phyloP scores from a whole-genome alignment of 2,888 invertebrate genomes.

The Apantesis nais region DNA sequence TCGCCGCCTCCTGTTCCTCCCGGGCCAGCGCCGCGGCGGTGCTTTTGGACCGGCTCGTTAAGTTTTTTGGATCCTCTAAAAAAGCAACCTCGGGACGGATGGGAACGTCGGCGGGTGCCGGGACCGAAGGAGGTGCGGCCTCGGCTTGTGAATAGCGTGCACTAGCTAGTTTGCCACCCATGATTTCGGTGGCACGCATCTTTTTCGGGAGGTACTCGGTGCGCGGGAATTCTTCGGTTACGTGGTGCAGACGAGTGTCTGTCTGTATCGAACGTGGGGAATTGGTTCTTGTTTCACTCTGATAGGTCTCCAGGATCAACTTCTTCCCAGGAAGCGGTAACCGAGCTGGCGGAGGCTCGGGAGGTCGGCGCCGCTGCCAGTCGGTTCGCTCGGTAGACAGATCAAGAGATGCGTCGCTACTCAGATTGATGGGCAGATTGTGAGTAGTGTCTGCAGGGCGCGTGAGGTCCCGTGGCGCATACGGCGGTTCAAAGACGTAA shows the following conservation, averaged over 20 bases:
- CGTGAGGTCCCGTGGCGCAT: conserved; percentile 68
- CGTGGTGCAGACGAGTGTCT: conserved; percentile 45
- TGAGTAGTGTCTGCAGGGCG: conserved; percentile 65
- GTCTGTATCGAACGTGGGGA: conserved; percentile 59
- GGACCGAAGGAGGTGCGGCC: conserved; percentile 51
- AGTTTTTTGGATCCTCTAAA: conserved; percentile 86
- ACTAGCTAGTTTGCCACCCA: conserved; percentile 75
- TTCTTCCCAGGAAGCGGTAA: conserved; percentile 80
- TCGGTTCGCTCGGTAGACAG: conserved; percentile 74
- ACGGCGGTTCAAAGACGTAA: conserved; percentile 65
- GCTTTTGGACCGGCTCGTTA: conserved; percentile 85
- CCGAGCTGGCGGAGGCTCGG: conserved; percentile 68
- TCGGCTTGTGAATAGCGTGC: conserved; percentile 58
- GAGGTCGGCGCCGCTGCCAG: conserved; percentile 74
- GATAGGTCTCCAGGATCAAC: conserved; percentile 80
- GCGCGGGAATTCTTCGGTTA: conserved; percentile 64
- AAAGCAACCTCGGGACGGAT: conserved; percentile 75
- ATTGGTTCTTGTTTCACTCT: conserved; percentile 72
- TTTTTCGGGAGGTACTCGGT: conserved; percentile 81
- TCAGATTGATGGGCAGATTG: conserved; percentile 81
- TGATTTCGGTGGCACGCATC: conserved; percentile 82
- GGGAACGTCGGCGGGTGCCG: conserved; percentile 54
- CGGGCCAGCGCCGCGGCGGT: conserved; percentile 86
- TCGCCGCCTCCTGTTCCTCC: conserved; percentile 83
- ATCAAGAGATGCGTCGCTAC: conserved; percentile 79